Conservation (phyloP, 23 tunicate genomes). For the Aplidium turbinatum region DNA sequence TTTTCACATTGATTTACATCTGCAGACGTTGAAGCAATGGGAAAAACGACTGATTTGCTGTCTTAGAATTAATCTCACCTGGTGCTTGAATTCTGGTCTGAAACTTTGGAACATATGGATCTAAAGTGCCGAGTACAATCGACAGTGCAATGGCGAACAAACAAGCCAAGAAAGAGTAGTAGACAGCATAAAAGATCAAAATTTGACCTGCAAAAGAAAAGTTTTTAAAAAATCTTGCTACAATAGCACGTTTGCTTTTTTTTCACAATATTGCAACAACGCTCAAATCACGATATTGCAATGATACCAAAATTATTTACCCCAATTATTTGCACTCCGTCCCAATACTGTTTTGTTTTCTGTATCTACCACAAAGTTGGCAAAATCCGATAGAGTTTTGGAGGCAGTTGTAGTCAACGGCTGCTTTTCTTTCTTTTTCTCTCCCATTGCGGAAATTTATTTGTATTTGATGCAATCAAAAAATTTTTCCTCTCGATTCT, state of each 20-base stretch:
- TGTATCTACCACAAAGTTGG: constrained; percentile 46
- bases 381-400: constrained; percentile 43
- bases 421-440: constrained; percentile 32
- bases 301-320: constrained; percentile 50
- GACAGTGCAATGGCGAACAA: constrained; percentile 78
- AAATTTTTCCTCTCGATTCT: no score
- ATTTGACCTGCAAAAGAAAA: constrained; percentile 64
- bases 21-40: no score
- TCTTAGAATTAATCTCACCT: no score
- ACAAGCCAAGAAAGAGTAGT: constrained; percentile 92
- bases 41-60: no score
- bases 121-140: constrained; percentile 61
- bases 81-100: constrained; percentile 93
- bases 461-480: no score
- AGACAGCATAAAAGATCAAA: constrained; percentile 74
- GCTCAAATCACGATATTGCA: no score
- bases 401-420: constrained; percentile 12
- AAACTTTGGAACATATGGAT: constrained; percentile 63
- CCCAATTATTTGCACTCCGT: constrained; percentile 64
- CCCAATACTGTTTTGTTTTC: constrained; percentile 73
- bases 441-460: no score
- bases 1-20: no score
- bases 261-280: no score
- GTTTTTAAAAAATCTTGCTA: background rate
- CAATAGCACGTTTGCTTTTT: no score